phyloP scores from a whole-genome alignment of 2,888 invertebrate genomes.

The Brassicogethes aeneus region DNA sequence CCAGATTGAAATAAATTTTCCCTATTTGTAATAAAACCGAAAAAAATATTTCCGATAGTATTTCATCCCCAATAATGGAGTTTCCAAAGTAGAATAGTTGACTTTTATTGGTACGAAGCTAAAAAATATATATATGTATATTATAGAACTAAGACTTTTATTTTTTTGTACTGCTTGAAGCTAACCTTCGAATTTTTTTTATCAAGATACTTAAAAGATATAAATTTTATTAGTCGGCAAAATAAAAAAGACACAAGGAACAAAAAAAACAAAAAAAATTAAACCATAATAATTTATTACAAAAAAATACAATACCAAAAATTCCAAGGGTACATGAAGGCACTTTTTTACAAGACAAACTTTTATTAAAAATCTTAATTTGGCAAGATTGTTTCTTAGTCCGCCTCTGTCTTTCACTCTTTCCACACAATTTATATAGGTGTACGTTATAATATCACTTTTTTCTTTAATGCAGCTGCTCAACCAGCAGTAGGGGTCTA shows the following conservation, averaged over 20 bases:
- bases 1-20: slow-evolving; percentile 44
- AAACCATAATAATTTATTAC: no score
- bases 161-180: not conserved
- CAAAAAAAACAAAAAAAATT: no score
- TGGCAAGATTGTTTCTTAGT: slow-evolving; percentile 32
- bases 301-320: slow-evolving; percentile 42
- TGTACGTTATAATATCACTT: slow-evolving; percentile 24
- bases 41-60: slow-evolving; percentile 49
- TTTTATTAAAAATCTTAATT: slow-evolving; percentile 44
- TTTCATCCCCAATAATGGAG: slow-evolving; percentile 54
- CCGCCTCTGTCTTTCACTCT: slow-evolving; percentile 30
- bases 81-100: slow-evolving; percentile 22
- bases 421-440: slow-evolving; percentile 41
- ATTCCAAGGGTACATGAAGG: slow-evolving; percentile 46
- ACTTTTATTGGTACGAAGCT: not conserved
- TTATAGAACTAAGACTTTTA: not conserved
- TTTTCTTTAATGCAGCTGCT: slow-evolving; percentile 39
- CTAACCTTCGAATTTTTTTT: no score
- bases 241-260: no score
- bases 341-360: slow-evolving; percentile 45
- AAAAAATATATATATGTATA: not conserved
- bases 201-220: no score
- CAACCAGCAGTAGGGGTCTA: slow-evolving; percentile 48
- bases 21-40: slow-evolving; percentile 48
- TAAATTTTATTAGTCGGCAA: no score